Conservation (phyloP, 2,888 invertebrate genomes). For the Sesia apiformis region DNA sequence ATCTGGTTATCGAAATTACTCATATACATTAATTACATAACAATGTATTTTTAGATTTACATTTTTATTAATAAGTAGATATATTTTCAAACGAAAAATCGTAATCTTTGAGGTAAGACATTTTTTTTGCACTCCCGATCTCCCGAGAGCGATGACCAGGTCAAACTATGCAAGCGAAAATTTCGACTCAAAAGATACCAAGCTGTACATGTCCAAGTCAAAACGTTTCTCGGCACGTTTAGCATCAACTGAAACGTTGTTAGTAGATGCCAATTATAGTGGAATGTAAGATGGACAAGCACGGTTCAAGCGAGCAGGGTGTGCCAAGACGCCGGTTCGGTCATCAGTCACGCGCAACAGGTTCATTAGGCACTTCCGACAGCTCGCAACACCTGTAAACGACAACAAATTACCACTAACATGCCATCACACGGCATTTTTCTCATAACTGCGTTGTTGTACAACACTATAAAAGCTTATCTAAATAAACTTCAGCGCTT, state of each 20-base stretch:
- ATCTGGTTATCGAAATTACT: too few relatives aligned
- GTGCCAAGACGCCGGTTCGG: constrained; percentile 16
- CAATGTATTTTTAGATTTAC: too few relatives aligned
- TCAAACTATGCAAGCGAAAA: too few relatives aligned
- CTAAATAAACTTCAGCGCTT: too few relatives aligned
- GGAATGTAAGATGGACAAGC: not conserved
- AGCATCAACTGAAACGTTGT: not conserved
- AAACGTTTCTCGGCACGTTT: not conserved
- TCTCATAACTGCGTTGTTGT: not conserved
- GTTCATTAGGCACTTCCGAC: constrained; percentile 56
- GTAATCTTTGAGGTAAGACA: too few relatives aligned
- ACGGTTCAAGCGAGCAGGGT: not conserved
- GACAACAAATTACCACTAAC: constrained; percentile 16
- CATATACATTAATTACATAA: too few relatives aligned
- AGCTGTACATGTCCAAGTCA: not conserved
- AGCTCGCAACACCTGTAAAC: constrained; percentile 28
- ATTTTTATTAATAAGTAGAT: too few relatives aligned
- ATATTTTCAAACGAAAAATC: too few relatives aligned
- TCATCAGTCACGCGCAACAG: constrained; percentile 53
- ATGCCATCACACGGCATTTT: not conserved
- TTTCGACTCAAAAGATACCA: too few relatives aligned
- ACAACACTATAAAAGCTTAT: too few relatives aligned
- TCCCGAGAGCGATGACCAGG: too few relatives aligned
- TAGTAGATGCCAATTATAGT: not conserved
- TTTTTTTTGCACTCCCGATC: too few relatives aligned